Percentiles rank a stretch among this genome's conserved stretches.
phyloP scores from a whole-genome alignment of 2,888 invertebrate species.

The Pandemis cinnamomeana region DNA sequence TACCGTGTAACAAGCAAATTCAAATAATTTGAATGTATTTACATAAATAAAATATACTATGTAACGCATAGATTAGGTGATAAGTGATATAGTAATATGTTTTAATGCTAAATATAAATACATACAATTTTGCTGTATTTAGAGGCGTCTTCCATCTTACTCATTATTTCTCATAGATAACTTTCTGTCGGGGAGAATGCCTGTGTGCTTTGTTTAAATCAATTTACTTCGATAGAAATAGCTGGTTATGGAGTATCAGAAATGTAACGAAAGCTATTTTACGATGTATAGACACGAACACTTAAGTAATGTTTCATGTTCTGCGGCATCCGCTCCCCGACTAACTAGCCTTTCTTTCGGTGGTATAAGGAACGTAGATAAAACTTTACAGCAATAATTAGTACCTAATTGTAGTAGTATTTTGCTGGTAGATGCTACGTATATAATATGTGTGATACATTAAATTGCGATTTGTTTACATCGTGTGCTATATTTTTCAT shows the following conservation, averaged over 20 bases:
- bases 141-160: slow-evolving; percentile 83
- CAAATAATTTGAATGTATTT: slow-evolving; percentile 72
- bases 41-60: slow-evolving; percentile 63
- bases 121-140: slow-evolving; percentile 83
- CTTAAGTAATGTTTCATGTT: neutral
- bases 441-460: slow-evolving; percentile 78
- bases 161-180: slow-evolving; percentile 75
- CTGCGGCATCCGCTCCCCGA: slow-evolving; percentile 42
- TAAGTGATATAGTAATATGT: slow-evolving; percentile 78
- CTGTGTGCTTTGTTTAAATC: slow-evolving; percentile 12
- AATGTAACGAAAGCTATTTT: neutral
- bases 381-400: slow-evolving; percentile 83
- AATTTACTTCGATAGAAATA: slow-evolving; percentile 4
- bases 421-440: slow-evolving; percentile 80
- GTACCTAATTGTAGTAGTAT: slow-evolving; percentile 74
- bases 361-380: slow-evolving; percentile 74
- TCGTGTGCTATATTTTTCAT: slow-evolving; percentile 52
- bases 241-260: neutral
- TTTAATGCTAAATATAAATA: slow-evolving; percentile 74
- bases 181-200: slow-evolving; percentile 55
- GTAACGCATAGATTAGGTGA: slow-evolving; percentile 72
- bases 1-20: slow-evolving; percentile 67
- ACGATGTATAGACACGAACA: neutral
- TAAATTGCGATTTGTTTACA: slow-evolving; percentile 71
- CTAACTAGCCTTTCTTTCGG: slow-evolving; percentile 78